phyloP scores from a whole-genome alignment of 2,797 vertebrate species.

The Propithecus perrieri region DNA sequence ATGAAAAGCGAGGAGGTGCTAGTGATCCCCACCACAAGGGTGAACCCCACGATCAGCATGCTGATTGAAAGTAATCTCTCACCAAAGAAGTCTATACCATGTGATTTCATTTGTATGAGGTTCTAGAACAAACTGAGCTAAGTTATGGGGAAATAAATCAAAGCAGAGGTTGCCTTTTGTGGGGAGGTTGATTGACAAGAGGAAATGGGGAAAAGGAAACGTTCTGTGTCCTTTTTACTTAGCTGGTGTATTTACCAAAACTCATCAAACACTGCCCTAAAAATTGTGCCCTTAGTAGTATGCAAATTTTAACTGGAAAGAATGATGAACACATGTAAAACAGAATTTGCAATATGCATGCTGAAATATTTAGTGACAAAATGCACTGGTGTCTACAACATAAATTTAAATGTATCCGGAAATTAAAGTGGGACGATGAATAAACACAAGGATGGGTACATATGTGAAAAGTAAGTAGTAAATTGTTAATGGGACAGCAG shows the following conservation, averaged over 20 bases:
- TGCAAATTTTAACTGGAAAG: not conserved
- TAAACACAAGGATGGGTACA: not conserved
- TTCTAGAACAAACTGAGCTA: not conserved
- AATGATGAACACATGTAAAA: too few relatives aligned
- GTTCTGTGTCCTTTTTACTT: not conserved
- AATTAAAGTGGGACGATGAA: not conserved
- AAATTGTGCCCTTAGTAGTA: not conserved
- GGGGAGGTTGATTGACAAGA: too few relatives aligned
- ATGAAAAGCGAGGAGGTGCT: too few relatives aligned
- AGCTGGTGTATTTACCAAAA: not conserved
- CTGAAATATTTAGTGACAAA: not conserved
- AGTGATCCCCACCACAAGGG: too few relatives aligned
- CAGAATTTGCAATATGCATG: too few relatives aligned
- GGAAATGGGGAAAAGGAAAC: too few relatives aligned
- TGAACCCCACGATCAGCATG: rapidly evolving
- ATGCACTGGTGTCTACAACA: not conserved
- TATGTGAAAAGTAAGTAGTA: rapidly evolving
- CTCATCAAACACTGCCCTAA: not conserved
- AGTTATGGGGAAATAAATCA: rapidly evolving
- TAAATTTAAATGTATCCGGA: not conserved
- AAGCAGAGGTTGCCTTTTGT: rapidly evolving
- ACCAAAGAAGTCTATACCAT: rapidly evolving
- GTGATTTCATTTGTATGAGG: not conserved
- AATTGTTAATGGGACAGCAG: rapidly evolving
- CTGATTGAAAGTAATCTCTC: not conserved